Evolutionary conservation across 2,113 vertebrate genomes (phyloP).

Genomic region (Pyrgilauda ruficollis): DNA sequence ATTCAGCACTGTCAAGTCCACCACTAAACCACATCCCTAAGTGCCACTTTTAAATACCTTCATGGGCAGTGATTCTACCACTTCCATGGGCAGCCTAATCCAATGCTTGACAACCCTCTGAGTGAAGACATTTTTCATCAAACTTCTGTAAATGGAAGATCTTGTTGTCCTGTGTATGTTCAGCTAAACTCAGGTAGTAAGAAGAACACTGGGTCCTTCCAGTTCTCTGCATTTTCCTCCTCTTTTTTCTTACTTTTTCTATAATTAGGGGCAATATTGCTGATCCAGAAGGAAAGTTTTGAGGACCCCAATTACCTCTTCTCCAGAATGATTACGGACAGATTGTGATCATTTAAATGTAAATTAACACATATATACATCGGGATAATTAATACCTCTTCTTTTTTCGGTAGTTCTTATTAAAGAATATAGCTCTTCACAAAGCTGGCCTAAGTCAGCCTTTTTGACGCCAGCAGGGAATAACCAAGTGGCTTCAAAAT

Average conservation of each 20-base stretch:
- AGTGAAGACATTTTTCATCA: background rate
- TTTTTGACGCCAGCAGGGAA: background rate
- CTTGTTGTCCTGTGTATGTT: background rate
- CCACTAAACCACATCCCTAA: background rate
- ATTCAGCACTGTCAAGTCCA: background rate
- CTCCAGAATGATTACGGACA: background rate
- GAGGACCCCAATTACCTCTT: background rate
- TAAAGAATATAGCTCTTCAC: background rate
- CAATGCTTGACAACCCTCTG: background rate
- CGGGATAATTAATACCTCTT: background rate
- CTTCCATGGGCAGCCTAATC: background rate
- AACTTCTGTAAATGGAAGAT: background rate
- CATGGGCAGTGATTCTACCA: too few relatives aligned
- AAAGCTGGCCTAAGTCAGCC: background rate
- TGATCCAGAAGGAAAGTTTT: background rate
- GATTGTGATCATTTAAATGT: background rate
- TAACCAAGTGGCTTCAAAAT: background rate
- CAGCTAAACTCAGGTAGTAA: background rate
- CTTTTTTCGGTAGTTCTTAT: background rate
- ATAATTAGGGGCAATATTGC: background rate
- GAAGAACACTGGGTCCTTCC: background rate
- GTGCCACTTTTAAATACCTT: background rate
- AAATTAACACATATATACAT: background rate
- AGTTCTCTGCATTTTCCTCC: rapidly evolving
- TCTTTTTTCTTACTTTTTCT: background rate